These are phyloP conservation scores for Geopemphigus sp. DNA, from an alignment of 1,140 invertebrate genomes.

Conservation along the genomic window DNA sequence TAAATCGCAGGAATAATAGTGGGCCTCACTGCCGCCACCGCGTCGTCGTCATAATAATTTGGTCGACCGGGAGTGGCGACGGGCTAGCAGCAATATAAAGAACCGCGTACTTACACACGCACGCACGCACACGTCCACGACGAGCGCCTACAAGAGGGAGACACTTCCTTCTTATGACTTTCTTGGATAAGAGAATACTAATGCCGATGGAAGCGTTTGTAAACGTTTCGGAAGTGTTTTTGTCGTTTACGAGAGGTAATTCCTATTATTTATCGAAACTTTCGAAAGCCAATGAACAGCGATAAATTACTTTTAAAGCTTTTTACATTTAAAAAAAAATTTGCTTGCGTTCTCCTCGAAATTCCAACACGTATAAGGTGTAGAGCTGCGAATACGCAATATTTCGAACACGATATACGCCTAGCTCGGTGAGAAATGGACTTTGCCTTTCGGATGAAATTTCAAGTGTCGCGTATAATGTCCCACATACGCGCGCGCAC, in stretches of 20 bases:
- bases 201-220: not conserved
- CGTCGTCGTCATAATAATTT: conserved; percentile 18
- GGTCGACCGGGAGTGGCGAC: not conserved
- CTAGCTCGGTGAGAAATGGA: not conserved
- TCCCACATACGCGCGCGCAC: no score
- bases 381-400: not conserved
- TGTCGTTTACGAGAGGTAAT: no score
- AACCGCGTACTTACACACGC: not conserved
- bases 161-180: no score
- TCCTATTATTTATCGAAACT: no score
- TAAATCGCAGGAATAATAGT: conserved; percentile 13
- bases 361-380: not conserved
- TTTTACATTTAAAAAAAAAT: no score
- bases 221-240: no score
- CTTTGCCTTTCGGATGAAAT: conserved; percentile 12
- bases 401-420: not conserved
- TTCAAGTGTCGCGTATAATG: not conserved
- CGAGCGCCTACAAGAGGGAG: no score
- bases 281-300: no score
- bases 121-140: no score
- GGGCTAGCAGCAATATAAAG: not conserved
- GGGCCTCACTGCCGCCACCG: not conserved
- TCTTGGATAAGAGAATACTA: no score
- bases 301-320: no score
- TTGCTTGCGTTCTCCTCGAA: no score